Percentiles rank a stretch among this genome's conserved stretches.
Evolutionary conservation across 1,140 invertebrate species (phyloP).

Genomic region (Laupala kohalensis): DNA sequence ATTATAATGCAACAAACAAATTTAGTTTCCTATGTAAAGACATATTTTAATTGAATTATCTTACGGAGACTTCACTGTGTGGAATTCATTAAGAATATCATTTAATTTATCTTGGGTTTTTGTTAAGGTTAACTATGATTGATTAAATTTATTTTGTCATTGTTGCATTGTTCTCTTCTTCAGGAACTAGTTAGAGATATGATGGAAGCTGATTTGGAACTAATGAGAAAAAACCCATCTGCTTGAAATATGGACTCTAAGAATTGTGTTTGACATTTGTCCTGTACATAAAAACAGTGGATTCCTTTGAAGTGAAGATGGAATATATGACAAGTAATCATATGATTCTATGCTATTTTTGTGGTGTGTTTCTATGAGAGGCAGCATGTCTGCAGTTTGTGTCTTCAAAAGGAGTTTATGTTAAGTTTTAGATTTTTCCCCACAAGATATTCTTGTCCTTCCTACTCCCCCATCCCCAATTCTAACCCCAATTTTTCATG

Average conservation of each 20-base stretch:
- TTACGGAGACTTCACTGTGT: not conserved
- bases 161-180: constrained; percentile 23
- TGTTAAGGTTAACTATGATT: not conserved
- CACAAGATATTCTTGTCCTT: too few species aligned
- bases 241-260: constrained; percentile 40
- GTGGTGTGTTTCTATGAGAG: too few species aligned
- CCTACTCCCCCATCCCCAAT: too few species aligned
- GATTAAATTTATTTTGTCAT: not conserved
- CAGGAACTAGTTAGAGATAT: constrained; percentile 86
- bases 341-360: too few species aligned
- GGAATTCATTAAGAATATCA: not conserved
- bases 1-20: not conserved
- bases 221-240: constrained; percentile 87
- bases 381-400: too few species aligned
- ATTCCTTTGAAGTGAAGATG: too few species aligned
- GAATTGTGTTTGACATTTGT: not conserved
- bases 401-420: too few species aligned
- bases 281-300: too few species aligned
- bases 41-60: not conserved
- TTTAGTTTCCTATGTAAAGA: not conserved
- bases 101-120: not conserved
- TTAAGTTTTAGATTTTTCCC: too few species aligned
- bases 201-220: constrained; percentile 81
- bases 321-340: too few species aligned
- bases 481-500: too few species aligned